Evolutionary conservation across 2,797 vertebrate species (phyloP), one percentile per base, ranked within the genome.

Genomic region (Mus spretus): DNA sequence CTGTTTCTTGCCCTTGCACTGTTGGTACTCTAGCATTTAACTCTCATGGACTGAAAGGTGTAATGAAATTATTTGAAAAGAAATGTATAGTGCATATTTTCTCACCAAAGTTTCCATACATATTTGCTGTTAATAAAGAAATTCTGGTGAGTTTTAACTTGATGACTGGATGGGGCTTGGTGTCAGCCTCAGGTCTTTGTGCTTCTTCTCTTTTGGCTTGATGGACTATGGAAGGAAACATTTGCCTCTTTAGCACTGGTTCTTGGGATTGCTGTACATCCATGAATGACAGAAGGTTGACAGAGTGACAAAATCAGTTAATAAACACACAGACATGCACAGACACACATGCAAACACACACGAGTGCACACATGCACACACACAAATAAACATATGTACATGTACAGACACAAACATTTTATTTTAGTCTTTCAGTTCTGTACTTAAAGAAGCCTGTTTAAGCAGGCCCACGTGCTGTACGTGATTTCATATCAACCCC

Each of bases 41-140:
- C 55, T 79, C 7, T 61, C 20, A 4, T 50, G 61, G 34, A 9
- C 11, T 75, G 82, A 86, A 95, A 79, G 70, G 61, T 63, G 24
- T n/a, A 81, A 92, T 92, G 82, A 95, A 91, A 90, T 70, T 28
- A 67, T 28, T 40, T 63, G 40, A 77, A 83, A 37, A 80, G 57
- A 92, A 77, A 92, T 47, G 2, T 17, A 26, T 65, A 8, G 44
- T 91, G 26, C 1, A 8, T 89, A 24, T 78, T 17, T 31, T 0
- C 63, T 67, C 3, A 0, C 22, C 15, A n/a, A 13, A 10, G 75
- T 11, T 82, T 85, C 63, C 89, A 61, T 0, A 65, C 11, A 92
- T 79, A 55, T 55, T 47, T 94, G 15, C 20, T 19, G 15, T 93
- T 74, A 44, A n/a, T 26, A 15, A n/a, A n/a, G 50, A 92, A 86